Conservation (phyloP, 2,797 vertebrate genomes). For the Danio aesculapii region DNA sequence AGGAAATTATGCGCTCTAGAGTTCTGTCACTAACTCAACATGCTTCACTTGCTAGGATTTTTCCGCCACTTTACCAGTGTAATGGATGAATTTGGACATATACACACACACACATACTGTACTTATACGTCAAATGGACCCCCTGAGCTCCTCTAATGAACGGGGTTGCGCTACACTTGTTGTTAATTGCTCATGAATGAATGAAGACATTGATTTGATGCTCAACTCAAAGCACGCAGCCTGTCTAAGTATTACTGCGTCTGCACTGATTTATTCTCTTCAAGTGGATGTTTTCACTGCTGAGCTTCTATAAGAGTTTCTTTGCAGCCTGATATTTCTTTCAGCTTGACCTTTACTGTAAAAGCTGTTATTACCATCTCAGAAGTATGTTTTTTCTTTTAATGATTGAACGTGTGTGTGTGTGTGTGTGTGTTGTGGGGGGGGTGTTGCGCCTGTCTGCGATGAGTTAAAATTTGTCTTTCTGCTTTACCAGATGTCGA, state of each 20-base stretch:
- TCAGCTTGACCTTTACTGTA: conserved; percentile 30
- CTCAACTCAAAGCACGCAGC: not conserved
- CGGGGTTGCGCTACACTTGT: conserved; percentile 11
- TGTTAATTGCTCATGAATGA: conserved; percentile 42
- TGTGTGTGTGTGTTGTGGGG: not conserved
- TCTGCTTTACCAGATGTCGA: not conserved
- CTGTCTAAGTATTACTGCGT: not conserved
- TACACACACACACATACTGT: not conserved
- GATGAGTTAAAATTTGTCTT: conserved; percentile 10
- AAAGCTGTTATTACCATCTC: conserved; percentile 12
- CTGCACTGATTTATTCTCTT: not conserved
- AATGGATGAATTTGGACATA: conserved; percentile 34
- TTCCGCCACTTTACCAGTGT: conserved; percentile 32
- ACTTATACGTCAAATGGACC: conserved; percentile 3
- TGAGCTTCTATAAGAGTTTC: not conserved
- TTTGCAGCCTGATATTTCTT: not conserved
- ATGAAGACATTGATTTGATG: conserved; percentile 31
- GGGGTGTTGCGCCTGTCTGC: not conserved
- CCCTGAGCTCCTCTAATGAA: conserved; percentile 24
- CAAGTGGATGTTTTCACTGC: conserved; percentile 2
- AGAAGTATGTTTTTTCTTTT: not conserved
- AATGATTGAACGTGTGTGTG: not conserved
- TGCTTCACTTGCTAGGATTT: conserved; percentile 37
- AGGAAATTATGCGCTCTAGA: conserved; percentile 29
- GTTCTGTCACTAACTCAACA: conserved; percentile 17